A percentile compares a stretch with the other conserved stretches of the same genome.
Conservation (phyloP, 2,113 vertebrate species). For the Thymallus thymallus region DNA sequence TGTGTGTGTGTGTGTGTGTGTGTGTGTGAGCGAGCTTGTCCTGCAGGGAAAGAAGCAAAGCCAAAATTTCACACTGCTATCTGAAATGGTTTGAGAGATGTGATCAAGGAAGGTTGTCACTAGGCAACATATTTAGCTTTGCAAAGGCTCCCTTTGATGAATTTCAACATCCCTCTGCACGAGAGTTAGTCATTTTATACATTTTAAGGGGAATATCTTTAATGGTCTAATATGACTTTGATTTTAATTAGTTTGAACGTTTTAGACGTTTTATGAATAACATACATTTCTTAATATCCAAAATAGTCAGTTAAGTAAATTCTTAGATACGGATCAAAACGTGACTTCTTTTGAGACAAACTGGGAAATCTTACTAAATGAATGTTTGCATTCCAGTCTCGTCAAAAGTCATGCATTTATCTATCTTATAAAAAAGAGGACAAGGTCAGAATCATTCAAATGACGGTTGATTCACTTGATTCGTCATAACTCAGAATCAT, state of each 20-base stretch:
- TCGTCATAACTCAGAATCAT: no score
- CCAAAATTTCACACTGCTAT: conserved; percentile 71
- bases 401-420: neutral
- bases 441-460: neutral
- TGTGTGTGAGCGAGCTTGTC: conserved; percentile 56
- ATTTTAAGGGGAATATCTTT: neutral
- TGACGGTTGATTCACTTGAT: neutral
- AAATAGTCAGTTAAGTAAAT: neutral
- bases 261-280: neutral
- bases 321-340: neutral
- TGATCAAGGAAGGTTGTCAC: conserved; percentile 73
- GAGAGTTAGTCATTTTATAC: conserved; percentile 27
- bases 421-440: neutral
- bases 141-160: conserved; percentile 70
- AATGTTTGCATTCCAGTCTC: neutral
- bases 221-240: neutral
- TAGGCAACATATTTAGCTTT: conserved; percentile 56
- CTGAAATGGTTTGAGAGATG: conserved; percentile 72
- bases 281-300: neutral
- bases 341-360: neutral
- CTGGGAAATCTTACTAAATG: neutral
- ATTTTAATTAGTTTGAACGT: neutral
- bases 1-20: neutral
- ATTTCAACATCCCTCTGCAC: conserved; percentile 67
- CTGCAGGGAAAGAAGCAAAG: conserved; percentile 69